These are phyloP conservation scores for Colletes collaris DNA, from an alignment of 2,888 invertebrate species.

Conservation along the genomic window DNA sequence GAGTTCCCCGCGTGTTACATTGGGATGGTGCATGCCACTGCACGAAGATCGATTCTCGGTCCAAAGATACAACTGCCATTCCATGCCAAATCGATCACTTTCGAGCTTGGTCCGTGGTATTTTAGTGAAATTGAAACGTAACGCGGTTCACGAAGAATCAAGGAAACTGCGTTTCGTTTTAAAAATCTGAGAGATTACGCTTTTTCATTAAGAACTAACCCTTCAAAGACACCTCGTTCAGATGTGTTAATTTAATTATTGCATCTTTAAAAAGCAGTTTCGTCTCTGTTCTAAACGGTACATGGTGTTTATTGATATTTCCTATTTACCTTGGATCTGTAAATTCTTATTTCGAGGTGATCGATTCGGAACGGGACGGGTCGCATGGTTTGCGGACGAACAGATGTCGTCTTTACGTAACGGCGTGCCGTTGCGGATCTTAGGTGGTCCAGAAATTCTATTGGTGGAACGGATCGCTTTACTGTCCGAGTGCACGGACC, in stretches of 20 bases:
- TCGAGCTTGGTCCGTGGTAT: background rate
- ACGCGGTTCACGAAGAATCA: background rate
- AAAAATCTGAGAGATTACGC: too few relatives aligned
- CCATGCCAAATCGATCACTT: background rate
- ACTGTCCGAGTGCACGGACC: conserved; percentile 25
- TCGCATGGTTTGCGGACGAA: background rate
- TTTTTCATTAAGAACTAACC: too few relatives aligned
- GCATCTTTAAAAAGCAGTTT: too few relatives aligned
- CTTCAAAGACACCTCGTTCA: too few relatives aligned
- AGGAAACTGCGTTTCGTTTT: background rate
- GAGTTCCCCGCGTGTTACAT: conserved; percentile 27
- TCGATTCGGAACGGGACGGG: background rate
- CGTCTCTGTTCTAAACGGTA: too few relatives aligned
- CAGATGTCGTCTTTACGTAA: conserved; percentile 51
- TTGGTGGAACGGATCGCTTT: conserved; percentile 59
- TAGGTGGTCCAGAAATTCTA: conserved; percentile 45
- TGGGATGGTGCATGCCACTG: background rate
- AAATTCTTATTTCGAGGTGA: background rate
- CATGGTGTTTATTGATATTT: too few relatives aligned
- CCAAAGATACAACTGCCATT: conserved; percentile 18
- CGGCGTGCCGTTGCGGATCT: conserved; percentile 33
- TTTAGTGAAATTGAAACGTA: background rate
- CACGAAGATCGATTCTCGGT: conserved; percentile 42
- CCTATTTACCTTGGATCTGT: too few relatives aligned
- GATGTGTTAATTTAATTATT: too few relatives aligned